A percentile compares a stretch with the other conserved stretches of the same genome.
Conservation (phyloP, 2,113 vertebrate genomes). For the Chaenogobius annularis region DNA sequence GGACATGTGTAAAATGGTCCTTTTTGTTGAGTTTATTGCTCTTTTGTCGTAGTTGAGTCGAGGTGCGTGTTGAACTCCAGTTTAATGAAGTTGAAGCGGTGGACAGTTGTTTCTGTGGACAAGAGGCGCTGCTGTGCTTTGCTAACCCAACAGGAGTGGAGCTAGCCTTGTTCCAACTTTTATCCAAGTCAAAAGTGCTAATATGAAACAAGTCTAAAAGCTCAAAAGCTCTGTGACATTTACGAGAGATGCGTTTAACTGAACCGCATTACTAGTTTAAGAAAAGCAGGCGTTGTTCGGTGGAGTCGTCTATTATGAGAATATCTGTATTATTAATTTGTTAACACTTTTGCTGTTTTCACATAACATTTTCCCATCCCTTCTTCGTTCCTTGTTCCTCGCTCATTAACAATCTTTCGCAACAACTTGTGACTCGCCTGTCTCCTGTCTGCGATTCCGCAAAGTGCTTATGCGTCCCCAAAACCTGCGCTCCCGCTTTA, state of each 20-base stretch:
- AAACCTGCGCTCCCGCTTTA: background rate
- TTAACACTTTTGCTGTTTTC: background rate
- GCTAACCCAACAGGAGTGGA: conserved; percentile 24
- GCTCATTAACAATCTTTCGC: background rate
- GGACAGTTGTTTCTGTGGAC: background rate
- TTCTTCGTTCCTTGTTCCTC: background rate
- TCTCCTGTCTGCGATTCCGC: background rate
- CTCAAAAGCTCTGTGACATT: too few species aligned
- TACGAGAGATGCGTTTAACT: background rate
- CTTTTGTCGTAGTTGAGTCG: too few species aligned
- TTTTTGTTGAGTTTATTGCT: background rate
- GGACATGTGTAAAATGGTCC: background rate
- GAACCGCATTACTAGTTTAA: background rate
- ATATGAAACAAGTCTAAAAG: background rate
- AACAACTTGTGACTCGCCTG: background rate
- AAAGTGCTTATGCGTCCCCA: background rate
- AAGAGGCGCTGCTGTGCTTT: background rate
- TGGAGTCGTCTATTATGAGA: background rate
- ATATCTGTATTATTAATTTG: background rate
- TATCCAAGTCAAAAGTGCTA: conserved; percentile 22
- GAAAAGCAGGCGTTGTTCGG: background rate
- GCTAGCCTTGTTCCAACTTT: conserved; percentile 61
- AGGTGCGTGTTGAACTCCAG: background rate
- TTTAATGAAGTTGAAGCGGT: background rate
- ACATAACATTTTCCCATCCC: background rate